Evolutionary conservation across 2,113 vertebrate genomes (phyloP), one percentile per base, ranked within the genome.

Genomic region (Pogonocichla stellata): DNA sequence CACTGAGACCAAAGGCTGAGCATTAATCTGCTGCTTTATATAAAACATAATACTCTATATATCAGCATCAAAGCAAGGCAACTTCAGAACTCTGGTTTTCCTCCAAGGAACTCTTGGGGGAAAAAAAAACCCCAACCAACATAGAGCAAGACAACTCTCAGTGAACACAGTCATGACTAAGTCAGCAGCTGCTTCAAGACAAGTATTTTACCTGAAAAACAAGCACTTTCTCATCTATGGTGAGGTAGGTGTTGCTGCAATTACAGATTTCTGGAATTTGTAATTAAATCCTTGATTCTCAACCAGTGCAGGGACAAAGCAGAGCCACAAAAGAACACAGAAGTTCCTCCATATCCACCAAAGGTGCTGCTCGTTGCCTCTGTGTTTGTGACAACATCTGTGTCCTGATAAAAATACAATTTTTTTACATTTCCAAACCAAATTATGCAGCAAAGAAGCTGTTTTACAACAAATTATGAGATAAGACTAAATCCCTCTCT

Each of bases 291-390:
- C 6, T 29, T 6, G 20, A 80, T 58, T 86, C 31, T 40, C 61
- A 70, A 19, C 19, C n/a, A 29, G 14, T 0, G 7, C 71, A 57
- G 43, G 8, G 31, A 25, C 23, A n/a, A 61, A 33, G 60, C 15
- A 43, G 50, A 58, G 36, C 12, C 19, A 5, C 14, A n/a, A 25
- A 53, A 72, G 12, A 73, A 34, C 34, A 45, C 58, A 17, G 26
- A 54, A 58, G 9, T 31, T 72, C 42, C 50, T 31, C 24, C 54
- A 36, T 40, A 69, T 22, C 18, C 43, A 71, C 51, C 34, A 20
- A 33, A 17, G 3, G 14, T 48, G 34, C 64, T 53, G 75, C 36
- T 34, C 0, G 0, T 0, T 61, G 19, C 28, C 22, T 40, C 40
- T 25, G 8, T 2, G 0, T 25, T 34, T 8, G 12, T 43, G 45